A percentile compares a stretch with the other conserved stretches of the same genome.
These are phyloP conservation scores for Drosophila tropicalis DNA, from an alignment of 1,140 invertebrate genomes.

Conservation along the genomic window DNA sequence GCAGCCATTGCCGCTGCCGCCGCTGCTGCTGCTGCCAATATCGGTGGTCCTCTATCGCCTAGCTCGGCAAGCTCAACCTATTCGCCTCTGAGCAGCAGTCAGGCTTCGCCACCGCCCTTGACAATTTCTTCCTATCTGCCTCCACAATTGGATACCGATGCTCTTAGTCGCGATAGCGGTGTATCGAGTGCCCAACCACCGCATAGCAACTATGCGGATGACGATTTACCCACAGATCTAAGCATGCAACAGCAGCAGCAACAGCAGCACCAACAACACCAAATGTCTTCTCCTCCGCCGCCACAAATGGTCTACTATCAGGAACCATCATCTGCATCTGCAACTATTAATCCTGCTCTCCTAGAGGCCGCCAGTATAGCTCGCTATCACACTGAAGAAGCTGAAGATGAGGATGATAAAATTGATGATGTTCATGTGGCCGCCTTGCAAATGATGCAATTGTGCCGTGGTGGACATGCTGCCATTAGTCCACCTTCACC, in stretches of 20 bases:
- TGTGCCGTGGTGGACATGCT: slow-evolving; percentile 58
- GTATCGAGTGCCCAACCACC: slow-evolving; percentile 61
- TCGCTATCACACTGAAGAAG: slow-evolving; percentile 50
- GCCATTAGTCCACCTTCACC: slow-evolving; percentile 27
- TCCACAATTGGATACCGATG: slow-evolving; percentile 51
- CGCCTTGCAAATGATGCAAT: slow-evolving; percentile 69
- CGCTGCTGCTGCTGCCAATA: slow-evolving; percentile 1
- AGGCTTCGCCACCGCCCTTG: slow-evolving; percentile 47
- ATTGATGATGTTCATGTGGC: slow-evolving; percentile 63
- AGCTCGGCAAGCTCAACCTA: slow-evolving; percentile 61
- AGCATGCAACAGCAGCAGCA: slow-evolving; percentile 62
- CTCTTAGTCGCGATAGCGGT: slow-evolving; percentile 73
- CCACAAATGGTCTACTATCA: slow-evolving; percentile 33
- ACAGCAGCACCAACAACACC: slow-evolving; percentile 11
- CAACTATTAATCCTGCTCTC: slow-evolving; percentile 84
- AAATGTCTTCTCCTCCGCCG: slow-evolving; percentile 34
- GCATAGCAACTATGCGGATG: slow-evolving; percentile 49
- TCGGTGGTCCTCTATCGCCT: slow-evolving; percentile 49
- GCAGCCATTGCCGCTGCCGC: slow-evolving; percentile 15
- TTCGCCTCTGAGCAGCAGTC: slow-evolving; percentile 60
- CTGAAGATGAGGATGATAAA: slow-evolving; percentile 22
- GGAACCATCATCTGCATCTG: slow-evolving; percentile 19
- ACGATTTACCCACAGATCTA: slow-evolving; percentile 77
- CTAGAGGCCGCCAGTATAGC: slow-evolving; percentile 84
- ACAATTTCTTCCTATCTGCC: slow-evolving; percentile 36